These are phyloP conservation scores for Gymnoscelis rufifasciata DNA, from an alignment of 2,888 invertebrate genomes.

Conservation along the genomic window DNA sequence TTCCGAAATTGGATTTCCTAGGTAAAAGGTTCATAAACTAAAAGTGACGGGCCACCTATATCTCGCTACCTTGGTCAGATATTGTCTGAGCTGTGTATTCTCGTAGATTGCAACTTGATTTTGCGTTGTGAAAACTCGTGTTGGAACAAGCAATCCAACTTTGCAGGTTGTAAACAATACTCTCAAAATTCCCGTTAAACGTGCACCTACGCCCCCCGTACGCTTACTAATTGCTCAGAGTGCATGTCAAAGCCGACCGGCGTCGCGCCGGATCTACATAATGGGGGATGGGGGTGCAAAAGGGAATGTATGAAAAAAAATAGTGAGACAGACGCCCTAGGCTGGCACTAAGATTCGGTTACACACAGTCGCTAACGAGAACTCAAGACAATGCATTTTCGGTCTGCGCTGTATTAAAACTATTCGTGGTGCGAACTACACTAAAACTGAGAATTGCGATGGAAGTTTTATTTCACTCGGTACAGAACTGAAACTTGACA, in stretches of 20 bases:
- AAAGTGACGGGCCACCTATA: background rate
- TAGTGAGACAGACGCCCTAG: conserved; percentile 54
- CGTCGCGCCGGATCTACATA: conserved; percentile 75
- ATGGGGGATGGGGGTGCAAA: conserved; percentile 69
- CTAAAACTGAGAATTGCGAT: background rate
- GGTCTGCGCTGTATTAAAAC: conserved; percentile 7
- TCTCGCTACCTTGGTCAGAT: too few species aligned
- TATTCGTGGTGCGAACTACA: conserved; percentile 3
- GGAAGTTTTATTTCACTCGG: background rate
- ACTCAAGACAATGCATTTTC: conserved; percentile 37
- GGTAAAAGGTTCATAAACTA: background rate
- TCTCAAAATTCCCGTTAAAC: conserved; percentile 29
- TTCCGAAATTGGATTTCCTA: conserved; percentile 11
- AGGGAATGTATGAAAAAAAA: conserved; percentile 66
- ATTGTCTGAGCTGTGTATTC: too few species aligned
- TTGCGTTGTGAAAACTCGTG: too few species aligned
- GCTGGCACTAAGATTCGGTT: conserved; percentile 64
- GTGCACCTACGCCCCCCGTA: conserved; percentile 27
- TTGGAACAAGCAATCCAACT: conserved; percentile 11
- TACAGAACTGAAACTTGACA: too few species aligned
- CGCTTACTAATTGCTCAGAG: conserved; percentile 74
- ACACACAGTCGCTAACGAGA: conserved; percentile 55
- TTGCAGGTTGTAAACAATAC: conserved; percentile 26
- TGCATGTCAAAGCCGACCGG: conserved; percentile 77
- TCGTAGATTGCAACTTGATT: too few species aligned